Evolutionary conservation across 2,888 invertebrate species (phyloP).

Genomic region (Ormyrus nitidulus): DNA sequence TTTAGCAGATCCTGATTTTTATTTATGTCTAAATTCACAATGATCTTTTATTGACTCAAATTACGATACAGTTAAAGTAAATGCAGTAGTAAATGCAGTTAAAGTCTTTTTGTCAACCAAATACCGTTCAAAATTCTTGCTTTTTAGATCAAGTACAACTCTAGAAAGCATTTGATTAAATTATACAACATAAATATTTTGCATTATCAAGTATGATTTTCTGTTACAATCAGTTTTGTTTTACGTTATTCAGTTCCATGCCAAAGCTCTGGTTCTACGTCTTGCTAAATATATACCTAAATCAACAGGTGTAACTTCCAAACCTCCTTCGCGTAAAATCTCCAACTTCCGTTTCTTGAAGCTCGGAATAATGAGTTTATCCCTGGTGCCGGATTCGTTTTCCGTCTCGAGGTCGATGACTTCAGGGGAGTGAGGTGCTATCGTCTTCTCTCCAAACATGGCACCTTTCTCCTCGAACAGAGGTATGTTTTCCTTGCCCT

Average conservation of each 20-base stretch:
- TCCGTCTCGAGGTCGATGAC: constrained; percentile 80
- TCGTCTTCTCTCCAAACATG: constrained; percentile 70
- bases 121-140: no score
- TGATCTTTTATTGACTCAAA: no score
- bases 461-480: constrained; percentile 70
- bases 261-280: no score
- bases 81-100: no score
- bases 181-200: no score
- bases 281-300: constrained; percentile 59
- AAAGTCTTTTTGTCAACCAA: no score
- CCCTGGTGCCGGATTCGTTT: constrained; percentile 66
- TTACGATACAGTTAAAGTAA: no score
- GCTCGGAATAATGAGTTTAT: constrained; percentile 73
- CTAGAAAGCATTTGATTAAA: no score
- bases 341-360: constrained; percentile 85
- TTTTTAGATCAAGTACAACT: no score
- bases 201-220: no score
- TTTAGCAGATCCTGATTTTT: no score
- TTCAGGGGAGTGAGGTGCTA: constrained; percentile 81
- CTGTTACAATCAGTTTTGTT: not conserved
- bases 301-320: constrained; percentile 84
- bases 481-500: constrained; percentile 79
- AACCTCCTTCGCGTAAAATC: constrained; percentile 84
- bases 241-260: not conserved
- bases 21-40: no score